Percentiles rank a stretch among this genome's conserved stretches.
Conservation (phyloP, 2,888 invertebrate genomes). For the Nycteola revayana region DNA sequence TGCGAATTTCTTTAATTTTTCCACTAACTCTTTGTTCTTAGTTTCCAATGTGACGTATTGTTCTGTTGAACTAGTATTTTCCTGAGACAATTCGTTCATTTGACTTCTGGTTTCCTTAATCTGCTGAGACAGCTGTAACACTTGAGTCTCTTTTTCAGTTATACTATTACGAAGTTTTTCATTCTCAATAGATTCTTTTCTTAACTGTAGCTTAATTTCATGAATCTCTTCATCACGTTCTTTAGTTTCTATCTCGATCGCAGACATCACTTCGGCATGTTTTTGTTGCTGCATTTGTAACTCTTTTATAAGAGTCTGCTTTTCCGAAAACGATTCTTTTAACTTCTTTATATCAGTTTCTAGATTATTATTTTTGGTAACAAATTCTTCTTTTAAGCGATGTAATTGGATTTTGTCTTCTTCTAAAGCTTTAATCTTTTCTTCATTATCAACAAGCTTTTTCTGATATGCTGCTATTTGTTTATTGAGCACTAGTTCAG, state of each 20-base stretch:
- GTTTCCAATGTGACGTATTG: conserved; percentile 69
- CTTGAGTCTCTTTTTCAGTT: conserved; percentile 72
- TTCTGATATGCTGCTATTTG: conserved; percentile 73
- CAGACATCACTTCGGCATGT: conserved; percentile 69
- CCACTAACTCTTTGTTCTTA: conserved; percentile 86
- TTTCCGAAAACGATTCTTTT: conserved; percentile 67
- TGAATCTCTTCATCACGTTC: conserved; percentile 81
- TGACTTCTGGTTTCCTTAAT: conserved; percentile 67
- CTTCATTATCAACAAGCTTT: conserved; percentile 62
- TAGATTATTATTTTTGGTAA: conserved; percentile 51
- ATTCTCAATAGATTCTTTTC: conserved; percentile 83
- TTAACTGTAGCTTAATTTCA: conserved; percentile 74
- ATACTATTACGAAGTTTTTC: conserved; percentile 84
- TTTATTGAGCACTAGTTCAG: conserved; percentile 76
- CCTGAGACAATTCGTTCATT: conserved; percentile 54
- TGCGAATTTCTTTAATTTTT: conserved; percentile 90
- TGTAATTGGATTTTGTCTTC: conserved; percentile 67
- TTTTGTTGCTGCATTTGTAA: conserved; percentile 72
- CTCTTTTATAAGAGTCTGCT: conserved; percentile 68
- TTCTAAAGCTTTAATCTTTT: conserved; percentile 63
- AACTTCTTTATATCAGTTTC: conserved; percentile 64
- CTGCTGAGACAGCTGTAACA: conserved; percentile 69
- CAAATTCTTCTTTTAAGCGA: conserved; percentile 53
- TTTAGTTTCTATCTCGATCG: conserved; percentile 70
- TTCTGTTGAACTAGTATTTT: conserved; percentile 67